Evolutionary conservation across 2,113 vertebrate genomes (phyloP).

Genomic region (Oceanites oceanicus): DNA sequence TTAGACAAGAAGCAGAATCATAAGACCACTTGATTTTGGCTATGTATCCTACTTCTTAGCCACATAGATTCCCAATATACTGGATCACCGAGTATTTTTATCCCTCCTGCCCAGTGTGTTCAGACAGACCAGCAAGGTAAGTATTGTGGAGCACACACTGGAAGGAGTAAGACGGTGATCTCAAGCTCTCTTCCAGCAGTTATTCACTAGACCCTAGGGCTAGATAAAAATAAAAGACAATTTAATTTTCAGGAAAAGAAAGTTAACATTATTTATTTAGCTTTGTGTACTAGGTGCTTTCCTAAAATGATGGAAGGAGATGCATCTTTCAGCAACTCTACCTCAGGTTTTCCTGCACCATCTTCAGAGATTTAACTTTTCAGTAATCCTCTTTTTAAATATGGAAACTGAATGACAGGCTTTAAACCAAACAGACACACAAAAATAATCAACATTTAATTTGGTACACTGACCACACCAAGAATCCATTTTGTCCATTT

Average conservation of each 20-base stretch:
- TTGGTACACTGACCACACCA: not conserved
- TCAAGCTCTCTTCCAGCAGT: not conserved
- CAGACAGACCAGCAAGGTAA: not conserved
- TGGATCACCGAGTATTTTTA: not conserved
- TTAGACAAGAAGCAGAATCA: not conserved
- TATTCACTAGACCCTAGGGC: not conserved
- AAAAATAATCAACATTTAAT: not conserved
- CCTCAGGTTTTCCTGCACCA: not conserved
- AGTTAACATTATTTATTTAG: not conserved
- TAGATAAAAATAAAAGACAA: not conserved
- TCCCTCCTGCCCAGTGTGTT: not conserved
- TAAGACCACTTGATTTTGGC: not conserved
- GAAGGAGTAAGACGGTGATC: not conserved
- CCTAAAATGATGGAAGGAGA: not conserved
- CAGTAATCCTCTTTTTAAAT: not conserved
- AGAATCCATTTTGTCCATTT: not conserved
- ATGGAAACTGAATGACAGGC: not conserved
- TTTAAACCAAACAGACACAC: not conserved
- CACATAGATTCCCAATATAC: fast-evolving
- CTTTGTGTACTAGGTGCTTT: not conserved
- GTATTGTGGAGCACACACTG: fast-evolving
- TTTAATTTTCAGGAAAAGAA: not conserved
- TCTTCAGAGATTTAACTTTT: not conserved
- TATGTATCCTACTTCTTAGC: not conserved
- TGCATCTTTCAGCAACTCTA: not conserved